These are phyloP conservation scores for Odontomachus brunneus DNA, from an alignment of 1,140 invertebrate species.

Conservation along the genomic window DNA sequence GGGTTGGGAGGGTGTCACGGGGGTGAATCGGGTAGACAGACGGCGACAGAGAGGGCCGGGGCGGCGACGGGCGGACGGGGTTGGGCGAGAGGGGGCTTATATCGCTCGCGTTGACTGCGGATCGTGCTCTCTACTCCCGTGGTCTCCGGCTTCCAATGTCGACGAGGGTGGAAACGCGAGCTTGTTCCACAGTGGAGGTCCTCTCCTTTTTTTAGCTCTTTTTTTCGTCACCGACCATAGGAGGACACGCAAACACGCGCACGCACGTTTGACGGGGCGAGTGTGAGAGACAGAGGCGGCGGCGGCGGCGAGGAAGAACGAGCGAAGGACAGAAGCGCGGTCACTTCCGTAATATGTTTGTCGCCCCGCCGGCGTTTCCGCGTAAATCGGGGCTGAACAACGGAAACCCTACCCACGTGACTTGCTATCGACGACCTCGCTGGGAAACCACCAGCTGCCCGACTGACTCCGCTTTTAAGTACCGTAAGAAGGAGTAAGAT, in stretches of 20 bases:
- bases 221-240: constrained; percentile 69
- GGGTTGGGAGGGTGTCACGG: constrained; percentile 54
- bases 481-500: constrained; percentile 42
- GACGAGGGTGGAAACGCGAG: constrained; percentile 80
- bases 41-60: constrained; percentile 69
- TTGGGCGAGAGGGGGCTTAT: constrained; percentile 69
- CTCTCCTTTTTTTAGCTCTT: constrained; percentile 49
- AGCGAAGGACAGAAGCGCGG: constrained; percentile 55
- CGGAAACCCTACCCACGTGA: constrained; percentile 44
- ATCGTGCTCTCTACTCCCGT: constrained; percentile 70
- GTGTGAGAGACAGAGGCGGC: constrained; percentile 56
- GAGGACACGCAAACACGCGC: constrained; percentile 56
- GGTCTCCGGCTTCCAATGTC: constrained; percentile 78
- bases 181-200: constrained; percentile 76
- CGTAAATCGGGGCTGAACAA: constrained; percentile 59
- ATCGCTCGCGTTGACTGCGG: constrained; percentile 79
- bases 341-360: constrained; percentile 56
- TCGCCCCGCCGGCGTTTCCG: constrained; percentile 37
- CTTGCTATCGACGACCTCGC: constrained; percentile 45
- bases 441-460: constrained; percentile 51
- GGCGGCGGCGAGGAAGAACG: constrained; percentile 31
- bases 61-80: constrained; percentile 35
- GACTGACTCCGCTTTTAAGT: constrained; percentile 42
- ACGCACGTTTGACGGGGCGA: constrained; percentile 44
- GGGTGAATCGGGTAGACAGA: constrained; percentile 66